Percentiles rank a stretch among this genome's conserved stretches.
These are phyloP conservation scores for Phylloscopus trochilus DNA, from an alignment of 2,113 vertebrate genomes.

Conservation along the genomic window DNA sequence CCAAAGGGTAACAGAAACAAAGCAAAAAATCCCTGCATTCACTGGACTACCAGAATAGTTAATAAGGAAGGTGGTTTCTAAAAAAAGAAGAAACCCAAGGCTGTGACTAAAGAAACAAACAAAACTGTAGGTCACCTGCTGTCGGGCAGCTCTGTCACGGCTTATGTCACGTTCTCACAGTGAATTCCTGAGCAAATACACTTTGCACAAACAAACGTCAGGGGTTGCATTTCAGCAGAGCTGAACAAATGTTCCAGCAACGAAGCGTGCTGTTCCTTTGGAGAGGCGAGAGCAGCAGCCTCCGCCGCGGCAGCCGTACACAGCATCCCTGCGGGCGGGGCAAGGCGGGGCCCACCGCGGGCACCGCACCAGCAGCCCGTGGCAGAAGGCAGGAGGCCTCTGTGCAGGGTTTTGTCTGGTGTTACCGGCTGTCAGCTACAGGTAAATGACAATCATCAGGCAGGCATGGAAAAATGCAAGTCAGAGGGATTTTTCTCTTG, in stretches of 20 bases:
- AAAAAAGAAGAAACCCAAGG: slow-evolving; percentile 38
- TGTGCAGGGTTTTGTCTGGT: background rate
- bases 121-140: slow-evolving; percentile 49
- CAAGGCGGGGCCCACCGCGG: background rate
- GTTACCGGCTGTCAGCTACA: background rate
- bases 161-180: slow-evolving; percentile 73
- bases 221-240: slow-evolving; percentile 36
- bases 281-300: background rate
- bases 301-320: background rate
- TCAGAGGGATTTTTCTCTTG: background rate
- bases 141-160: background rate
- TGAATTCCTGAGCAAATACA: slow-evolving; percentile 71
- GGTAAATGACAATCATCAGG: background rate
- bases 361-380: fast-evolving
- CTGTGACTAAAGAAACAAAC: slow-evolving; percentile 10
- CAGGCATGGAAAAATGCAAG: background rate
- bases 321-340: background rate
- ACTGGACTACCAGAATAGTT: background rate
- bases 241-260: slow-evolving; percentile 8
- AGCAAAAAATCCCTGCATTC: background rate
- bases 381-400: background rate
- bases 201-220: slow-evolving; percentile 74
- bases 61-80: background rate
- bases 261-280: background rate
- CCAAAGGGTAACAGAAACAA: background rate